Base-by-base conservation (phyloP, 1,140 invertebrate genomes). In the Mya arenaria region DNA sequence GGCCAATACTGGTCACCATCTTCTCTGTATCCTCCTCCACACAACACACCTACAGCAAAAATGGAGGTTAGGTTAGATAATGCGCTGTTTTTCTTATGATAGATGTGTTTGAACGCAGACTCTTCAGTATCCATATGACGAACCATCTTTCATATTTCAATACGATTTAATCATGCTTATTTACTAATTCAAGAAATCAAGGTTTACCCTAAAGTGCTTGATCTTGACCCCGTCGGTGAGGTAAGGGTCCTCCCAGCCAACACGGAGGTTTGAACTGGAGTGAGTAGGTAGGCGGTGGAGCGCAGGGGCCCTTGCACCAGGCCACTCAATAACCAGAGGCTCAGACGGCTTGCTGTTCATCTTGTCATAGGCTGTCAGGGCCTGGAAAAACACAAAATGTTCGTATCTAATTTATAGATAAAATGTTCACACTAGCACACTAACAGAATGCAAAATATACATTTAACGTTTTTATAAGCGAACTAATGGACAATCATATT, bases 271-370 rank as follows among this genome's bases (percentile, higher is more conserved):
- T n/a, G 90, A 91, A 66, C 87, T 89, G 58, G 89, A 90, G 62
- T 89, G 87, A 15, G 91, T 88, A 13, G 92, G 87, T 15, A 90
- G 80, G 30, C 89, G 82, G 39, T 84, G 83, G 37, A 93, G 63
- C 8, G 74, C 75, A 1, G 92, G 91, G 10, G 91, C 73, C 79
- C 84, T 89, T 15, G 89, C 87, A 0, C 92, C 92, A 1, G 92
- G 92, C 91, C 92, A 93, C 30, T 86, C 88, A 3, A 92, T 82
- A 28, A 91, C 80, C 37, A 93, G 68, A 15, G 91, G 90, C 25
- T 93, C 91, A n/a, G 91, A 92, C 10, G 90, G 88, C 78, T 91
- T 90, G 83, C 92, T 92, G 85, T 90, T 86, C 28, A 92, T 87
- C 23, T 87, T 86, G 25, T 93, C 92, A 68, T 84, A 83, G 37